These are phyloP conservation scores for Paratilapia polleni DNA, from an alignment of 2,113 vertebrate genomes.

Conservation along the genomic window DNA sequence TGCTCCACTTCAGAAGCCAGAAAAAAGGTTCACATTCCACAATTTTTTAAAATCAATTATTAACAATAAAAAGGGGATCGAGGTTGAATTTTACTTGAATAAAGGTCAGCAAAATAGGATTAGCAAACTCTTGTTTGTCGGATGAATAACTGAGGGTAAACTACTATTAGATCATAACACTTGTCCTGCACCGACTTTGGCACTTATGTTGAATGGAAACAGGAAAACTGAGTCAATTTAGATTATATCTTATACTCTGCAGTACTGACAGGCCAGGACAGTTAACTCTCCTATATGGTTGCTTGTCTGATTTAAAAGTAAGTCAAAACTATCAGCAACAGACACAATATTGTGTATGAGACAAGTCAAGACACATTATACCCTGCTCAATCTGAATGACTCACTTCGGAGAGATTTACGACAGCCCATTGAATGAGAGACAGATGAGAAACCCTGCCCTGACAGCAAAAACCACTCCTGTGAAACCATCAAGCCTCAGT, in stretches of 20 bases:
- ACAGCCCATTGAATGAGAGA: neutral
- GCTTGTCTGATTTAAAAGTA: neutral
- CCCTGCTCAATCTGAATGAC: constrained; percentile 11
- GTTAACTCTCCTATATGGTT: neutral
- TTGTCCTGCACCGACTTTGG: too few species aligned
- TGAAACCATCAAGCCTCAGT: constrained; percentile 33
- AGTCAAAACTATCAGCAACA: neutral
- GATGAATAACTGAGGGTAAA: neutral
- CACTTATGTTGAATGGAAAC: too few species aligned
- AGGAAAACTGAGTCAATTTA: too few species aligned
- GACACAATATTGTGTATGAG: neutral
- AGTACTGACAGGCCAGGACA: neutral
- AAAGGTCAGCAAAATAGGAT: neutral
- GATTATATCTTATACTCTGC: neutral
- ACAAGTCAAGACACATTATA: constrained; percentile 26
- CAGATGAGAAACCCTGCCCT: constrained; percentile 31
- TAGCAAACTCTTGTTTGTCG: neutral
- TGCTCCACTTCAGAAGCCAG: neutral
- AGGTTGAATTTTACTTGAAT: neutral
- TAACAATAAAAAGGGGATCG: neutral
- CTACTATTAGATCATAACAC: neutral
- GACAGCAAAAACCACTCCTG: constrained; percentile 37
- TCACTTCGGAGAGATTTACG: constrained; percentile 44
- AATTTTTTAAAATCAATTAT: neutral
- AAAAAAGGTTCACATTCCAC: neutral